phyloP scores from a whole-genome alignment of 2,797 vertebrate genomes.

The Pseudomugil tenellus region DNA sequence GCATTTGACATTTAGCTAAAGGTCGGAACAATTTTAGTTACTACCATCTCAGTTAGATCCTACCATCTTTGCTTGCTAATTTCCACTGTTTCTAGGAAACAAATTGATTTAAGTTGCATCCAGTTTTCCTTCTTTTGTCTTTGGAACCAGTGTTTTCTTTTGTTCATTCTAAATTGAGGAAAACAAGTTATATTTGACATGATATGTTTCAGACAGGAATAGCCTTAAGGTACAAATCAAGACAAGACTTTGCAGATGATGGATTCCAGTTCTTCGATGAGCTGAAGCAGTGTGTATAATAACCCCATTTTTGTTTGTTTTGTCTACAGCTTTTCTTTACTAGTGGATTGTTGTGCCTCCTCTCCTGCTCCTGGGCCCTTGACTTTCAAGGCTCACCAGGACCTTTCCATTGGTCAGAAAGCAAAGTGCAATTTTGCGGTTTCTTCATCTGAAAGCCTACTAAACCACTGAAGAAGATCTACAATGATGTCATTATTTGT shows the following conservation, averaged over 20 bases:
- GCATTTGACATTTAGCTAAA: too few relatives aligned
- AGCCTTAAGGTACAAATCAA: neutral
- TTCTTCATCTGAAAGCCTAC: slow-evolving; percentile 85
- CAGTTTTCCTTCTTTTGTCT: neutral
- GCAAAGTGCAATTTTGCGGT: slow-evolving; percentile 78
- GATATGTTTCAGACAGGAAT: slow-evolving; percentile 25
- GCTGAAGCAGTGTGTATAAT: slow-evolving; percentile 29
- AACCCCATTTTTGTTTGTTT: slow-evolving; percentile 48
- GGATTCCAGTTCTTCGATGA: slow-evolving; percentile 19
- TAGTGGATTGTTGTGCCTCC: slow-evolving; percentile 33
- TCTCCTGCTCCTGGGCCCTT: slow-evolving; percentile 28
- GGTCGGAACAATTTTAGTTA: too few relatives aligned
- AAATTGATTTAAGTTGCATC: neutral
- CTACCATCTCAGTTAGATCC: neutral
- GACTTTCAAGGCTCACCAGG: slow-evolving; percentile 64
- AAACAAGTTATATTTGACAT: neutral
- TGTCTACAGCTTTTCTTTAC: slow-evolving; percentile 60
- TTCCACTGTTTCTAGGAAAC: neutral
- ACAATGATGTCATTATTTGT: slow-evolving; percentile 63
- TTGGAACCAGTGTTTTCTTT: neutral
- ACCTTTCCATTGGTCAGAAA: slow-evolving; percentile 83
- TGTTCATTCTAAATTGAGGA: neutral
- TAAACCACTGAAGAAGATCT: slow-evolving; percentile 60
- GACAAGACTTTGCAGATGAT: slow-evolving; percentile 16
- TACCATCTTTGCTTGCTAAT: neutral